phyloP scores from a whole-genome alignment of 2,888 invertebrate genomes.

The Lycophotia porphyrea region DNA sequence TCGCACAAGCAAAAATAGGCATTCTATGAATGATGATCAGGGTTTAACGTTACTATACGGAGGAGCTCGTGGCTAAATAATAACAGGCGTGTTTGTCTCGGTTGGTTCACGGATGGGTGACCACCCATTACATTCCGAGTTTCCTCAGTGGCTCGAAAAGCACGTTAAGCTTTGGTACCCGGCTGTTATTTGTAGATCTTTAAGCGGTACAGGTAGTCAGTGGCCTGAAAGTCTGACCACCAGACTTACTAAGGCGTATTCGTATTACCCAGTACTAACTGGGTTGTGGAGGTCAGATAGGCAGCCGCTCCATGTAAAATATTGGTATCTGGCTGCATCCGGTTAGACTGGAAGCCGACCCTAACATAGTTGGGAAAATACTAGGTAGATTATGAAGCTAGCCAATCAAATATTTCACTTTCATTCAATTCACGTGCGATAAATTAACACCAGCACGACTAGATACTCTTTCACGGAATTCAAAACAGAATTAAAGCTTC shows the following conservation, averaged over 20 bases:
- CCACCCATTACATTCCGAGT: background rate
- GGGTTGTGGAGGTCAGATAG: background rate
- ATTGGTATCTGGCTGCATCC: background rate
- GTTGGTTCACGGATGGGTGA: background rate
- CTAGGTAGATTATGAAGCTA: background rate
- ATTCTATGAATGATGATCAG: background rate
- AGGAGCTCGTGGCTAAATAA: background rate
- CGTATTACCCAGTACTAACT: background rate
- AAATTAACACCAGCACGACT: slow-evolving; percentile 28
- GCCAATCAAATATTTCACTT: background rate
- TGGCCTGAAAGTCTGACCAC: background rate
- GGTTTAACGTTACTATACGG: background rate
- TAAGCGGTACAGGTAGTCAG: background rate
- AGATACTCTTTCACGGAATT: slow-evolving; percentile 47
- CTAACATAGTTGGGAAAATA: background rate
- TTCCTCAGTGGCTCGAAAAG: background rate
- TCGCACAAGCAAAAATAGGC: background rate
- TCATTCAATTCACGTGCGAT: slow-evolving; percentile 15
- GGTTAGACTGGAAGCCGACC: background rate
- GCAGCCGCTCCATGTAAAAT: background rate
- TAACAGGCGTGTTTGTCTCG: background rate
- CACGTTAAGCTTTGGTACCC: background rate
- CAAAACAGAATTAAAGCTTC: slow-evolving; percentile 68
- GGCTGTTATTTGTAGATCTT: background rate
- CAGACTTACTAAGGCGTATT: background rate